Base-by-base conservation (phyloP, 2,888 invertebrate species). In the Laothoe populi region DNA sequence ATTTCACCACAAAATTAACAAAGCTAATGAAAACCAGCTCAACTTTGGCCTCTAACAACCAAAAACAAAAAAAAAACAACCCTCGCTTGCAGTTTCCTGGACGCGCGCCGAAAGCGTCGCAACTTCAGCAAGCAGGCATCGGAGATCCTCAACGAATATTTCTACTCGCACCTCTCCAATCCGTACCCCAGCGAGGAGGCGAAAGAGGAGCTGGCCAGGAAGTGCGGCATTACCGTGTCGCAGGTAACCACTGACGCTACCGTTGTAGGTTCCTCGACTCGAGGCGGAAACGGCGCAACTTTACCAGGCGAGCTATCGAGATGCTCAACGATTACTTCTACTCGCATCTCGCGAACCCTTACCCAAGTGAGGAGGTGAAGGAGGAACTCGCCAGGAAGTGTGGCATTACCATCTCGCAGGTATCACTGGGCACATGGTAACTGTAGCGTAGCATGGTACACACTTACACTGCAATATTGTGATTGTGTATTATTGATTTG, bases 41-140 rank as follows among this genome's bases (percentile, higher is more conserved):
- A 82, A 80, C 82, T 82, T 83, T 79, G 77, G 81, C 82, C 82
- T 85, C 79, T 62, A 19, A 64, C 26, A 60, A 63, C 66, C 13
- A 66, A 64, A 66, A 40, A 62, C 40, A 53, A 57, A 40, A 23
- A 40, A 5, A n/a, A 62, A 38, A 68, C 53, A 16, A 67, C 66
- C 69, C 66, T 66, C 75, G 74, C 88, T 81, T 93, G 87, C 79
- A 94, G 96, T 75, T 96, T 96, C 90, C 92, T 96, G 77, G 96
- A 96, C 87, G 96, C 96, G 86, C 93, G 96, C 75, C 95, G 96
- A 70, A 99, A 99, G 92, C 96, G 99, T 75, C 96, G 99, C 80
- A 99, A 99, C 94, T 99, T 99, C 93, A 99, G 99, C 95, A 99
- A 99, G 94, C 99, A 99, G 90, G 99, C 99, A 62, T 99, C 99